Conservation (phyloP, 2,888 invertebrate species). For the Linnaemya tessellans region DNA sequence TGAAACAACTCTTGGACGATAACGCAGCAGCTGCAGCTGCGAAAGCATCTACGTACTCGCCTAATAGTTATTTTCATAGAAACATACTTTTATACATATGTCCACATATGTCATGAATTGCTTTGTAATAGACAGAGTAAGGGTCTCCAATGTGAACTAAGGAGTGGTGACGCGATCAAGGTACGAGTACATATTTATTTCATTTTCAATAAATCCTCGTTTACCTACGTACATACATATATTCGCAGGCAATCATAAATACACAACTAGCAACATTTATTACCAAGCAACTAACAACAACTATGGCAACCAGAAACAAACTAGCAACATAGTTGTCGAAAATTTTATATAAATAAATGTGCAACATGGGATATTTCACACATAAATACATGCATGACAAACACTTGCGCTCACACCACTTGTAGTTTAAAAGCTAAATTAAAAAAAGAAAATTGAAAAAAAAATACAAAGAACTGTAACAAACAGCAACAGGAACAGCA, state of each 20-base stretch:
- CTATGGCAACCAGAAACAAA: slow-evolving; percentile 56
- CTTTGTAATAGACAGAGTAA: no score
- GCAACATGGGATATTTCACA: slow-evolving; percentile 57
- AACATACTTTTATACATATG: no score
- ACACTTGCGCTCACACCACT: slow-evolving; percentile 31
- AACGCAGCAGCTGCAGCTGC: neutral
- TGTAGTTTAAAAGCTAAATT: slow-evolving; percentile 51
- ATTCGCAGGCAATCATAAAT: neutral
- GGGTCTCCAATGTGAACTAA: no score
- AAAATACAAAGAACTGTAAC: slow-evolving; percentile 42
- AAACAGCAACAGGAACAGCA: slow-evolving; percentile 52
- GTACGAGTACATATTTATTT: no score
- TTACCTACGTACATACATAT: neutral
- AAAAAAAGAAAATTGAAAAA: slow-evolving; percentile 39
- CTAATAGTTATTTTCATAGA: no score
- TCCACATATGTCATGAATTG: no score
- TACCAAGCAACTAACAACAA: slow-evolving; percentile 40
- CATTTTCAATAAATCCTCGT: slow-evolving; percentile 15
- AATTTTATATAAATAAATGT: slow-evolving; percentile 53
- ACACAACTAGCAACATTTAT: slow-evolving; percentile 9
- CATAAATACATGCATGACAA: slow-evolving; percentile 45
- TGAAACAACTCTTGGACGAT: no score
- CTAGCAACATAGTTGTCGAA: slow-evolving; percentile 59
- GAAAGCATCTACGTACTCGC: neutral
- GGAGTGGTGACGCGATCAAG: no score